Evolutionary conservation across 2,113 vertebrate genomes (phyloP), one percentile per base, ranked within the genome.

Genomic region (Dicaeum eximium): DNA sequence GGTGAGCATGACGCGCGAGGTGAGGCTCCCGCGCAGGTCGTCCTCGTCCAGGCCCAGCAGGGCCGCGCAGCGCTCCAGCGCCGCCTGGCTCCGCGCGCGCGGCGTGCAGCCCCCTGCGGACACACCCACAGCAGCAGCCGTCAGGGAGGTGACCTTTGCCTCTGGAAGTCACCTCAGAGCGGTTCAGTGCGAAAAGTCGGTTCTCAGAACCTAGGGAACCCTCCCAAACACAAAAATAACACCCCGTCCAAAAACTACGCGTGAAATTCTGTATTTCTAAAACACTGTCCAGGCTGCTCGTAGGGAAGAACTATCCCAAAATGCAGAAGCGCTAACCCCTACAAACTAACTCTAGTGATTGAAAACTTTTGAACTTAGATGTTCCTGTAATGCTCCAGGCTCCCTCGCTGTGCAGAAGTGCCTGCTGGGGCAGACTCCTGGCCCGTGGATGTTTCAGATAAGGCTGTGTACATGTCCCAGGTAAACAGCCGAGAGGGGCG

Each of bases 1-100:
- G 7, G 99, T 99, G 16, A 99, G 98, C 99, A 99, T 99, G 84
- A 99, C 98, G 95, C 99, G 98, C n/a, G 98, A 97, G 62, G 99
- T 99, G 82, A 99, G 98, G 97, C 99, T 99, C 78, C 98, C 98
- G 20, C 98, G 97, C 85, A 99, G 98, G 88, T 99, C 99, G 15
- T 99, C 99, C 95, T 98, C 87, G 64, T 98, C 99, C 96, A 99
- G 98, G 8, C 99, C 99, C 95, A 99, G 97, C 87, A 99, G 97
- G 51, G 98, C 98, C 1, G 99, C 99, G 62, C 99, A 99, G 92
- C 98, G 96, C 82, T 99, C 97, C 96, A 99, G 92, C 3, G 98
- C 98, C 93, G 98, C 95, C 65, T 97, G 74, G 18, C 99, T 99
- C 96, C 98, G 98, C 87, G 98, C 98, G 92, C 97, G 98, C 95